Base-by-base conservation (phyloP, 2,888 invertebrate genomes). In the Drosophila mimica region DNA sequence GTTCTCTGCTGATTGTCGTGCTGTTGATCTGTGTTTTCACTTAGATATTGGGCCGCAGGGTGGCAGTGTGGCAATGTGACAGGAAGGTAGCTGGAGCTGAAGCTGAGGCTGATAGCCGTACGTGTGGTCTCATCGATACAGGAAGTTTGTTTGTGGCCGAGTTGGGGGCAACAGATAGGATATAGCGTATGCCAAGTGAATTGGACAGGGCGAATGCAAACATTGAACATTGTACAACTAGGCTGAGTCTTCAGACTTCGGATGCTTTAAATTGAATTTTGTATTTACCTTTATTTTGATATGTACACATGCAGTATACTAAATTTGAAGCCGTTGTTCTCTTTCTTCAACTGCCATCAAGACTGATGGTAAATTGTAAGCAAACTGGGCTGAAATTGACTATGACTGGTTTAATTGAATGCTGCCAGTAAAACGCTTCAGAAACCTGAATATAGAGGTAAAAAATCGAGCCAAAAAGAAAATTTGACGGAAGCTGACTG, bases 1-100 rank as follows among this genome's bases (percentile, higher is more conserved):
- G 15, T 46, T 33, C 57, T 71, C 63, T 80, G 89, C 85, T 89
- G 85, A 85, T 86, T 86, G 85, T 89, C 88, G 83, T 88, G 67
- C 90, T 82, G 85, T 88, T 86, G 85, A 86, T 86, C 85, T 85
- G 85, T 89, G 85, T 89, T 86, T 86, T 86, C 85, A 86, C 85
- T 86, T 88, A 89, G 79, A 89, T 85, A 85, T 85, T 85, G 85
- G 85, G 80, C 85, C 77, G 70, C 58, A 40, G 51, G 70, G 51
- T 28, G 46, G 66, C 25, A 31, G 30, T 7, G 8, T 8, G 8
- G 7, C 46, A 46, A 15, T 4, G 15, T 25, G 28, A 46, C 46
- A 46, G 46, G 8, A 15, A 25, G 8, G n/a, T 34, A 17, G 38
- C 20, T 25, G 58, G 60, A 53, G 65, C 52, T 64, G 48, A 51